Percentiles rank a stretch among this genome's conserved stretches.
Evolutionary conservation across 2,113 vertebrate species (phyloP).

Genomic region (Muscicapa adusta): DNA sequence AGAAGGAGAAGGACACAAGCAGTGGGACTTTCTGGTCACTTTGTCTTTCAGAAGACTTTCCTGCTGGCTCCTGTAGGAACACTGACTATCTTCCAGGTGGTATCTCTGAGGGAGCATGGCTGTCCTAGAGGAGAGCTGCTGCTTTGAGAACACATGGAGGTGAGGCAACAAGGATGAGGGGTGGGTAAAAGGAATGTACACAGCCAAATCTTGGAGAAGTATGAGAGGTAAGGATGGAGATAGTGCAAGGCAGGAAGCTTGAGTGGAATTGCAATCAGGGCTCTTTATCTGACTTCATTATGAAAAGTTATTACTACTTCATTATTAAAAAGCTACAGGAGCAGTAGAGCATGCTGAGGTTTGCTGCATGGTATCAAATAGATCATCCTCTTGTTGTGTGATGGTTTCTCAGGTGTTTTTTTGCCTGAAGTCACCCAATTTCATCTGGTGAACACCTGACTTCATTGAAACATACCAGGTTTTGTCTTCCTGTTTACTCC

Average conservation of each 20-base stretch:
- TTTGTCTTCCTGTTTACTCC: not conserved
- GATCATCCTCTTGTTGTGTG: not conserved
- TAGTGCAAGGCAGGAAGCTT: not conserved
- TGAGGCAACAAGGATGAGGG: not conserved
- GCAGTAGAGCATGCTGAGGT: not conserved
- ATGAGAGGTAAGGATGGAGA: not conserved
- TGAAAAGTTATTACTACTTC: not conserved
- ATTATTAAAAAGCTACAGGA: too few species aligned
- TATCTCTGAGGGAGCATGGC: not conserved
- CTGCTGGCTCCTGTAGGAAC: not conserved
- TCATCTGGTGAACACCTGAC: not conserved
- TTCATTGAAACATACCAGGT: not conserved
- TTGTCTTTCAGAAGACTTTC: not conserved
- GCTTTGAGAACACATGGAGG: not conserved
- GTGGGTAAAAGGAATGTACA: not conserved
- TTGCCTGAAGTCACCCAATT: not conserved
- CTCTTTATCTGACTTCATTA: not conserved
- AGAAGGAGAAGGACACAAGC: not conserved
- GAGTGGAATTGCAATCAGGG: not conserved
- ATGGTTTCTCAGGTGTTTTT: not conserved
- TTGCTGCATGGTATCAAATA: not conserved
- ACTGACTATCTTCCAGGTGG: not conserved
- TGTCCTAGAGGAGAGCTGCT: not conserved
- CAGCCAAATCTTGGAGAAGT: fast-evolving
- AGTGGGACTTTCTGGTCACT: not conserved